Base-by-base conservation (phyloP, 1,140 invertebrate genomes). In the Ceratosolen fusciceps region DNA sequence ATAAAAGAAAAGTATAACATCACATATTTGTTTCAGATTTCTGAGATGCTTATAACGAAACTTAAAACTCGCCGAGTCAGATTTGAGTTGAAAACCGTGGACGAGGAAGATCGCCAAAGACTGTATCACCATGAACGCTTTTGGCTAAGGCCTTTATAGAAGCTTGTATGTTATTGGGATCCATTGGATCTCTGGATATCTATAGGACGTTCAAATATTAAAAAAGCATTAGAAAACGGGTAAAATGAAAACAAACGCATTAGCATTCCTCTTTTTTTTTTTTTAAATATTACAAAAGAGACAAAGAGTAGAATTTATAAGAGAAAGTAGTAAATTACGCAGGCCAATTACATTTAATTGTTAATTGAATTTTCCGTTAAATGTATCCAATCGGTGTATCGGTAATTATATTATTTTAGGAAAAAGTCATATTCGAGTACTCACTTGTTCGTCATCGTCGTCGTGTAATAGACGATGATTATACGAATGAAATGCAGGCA, bases 61-160 rank as follows among this genome's bases (percentile, higher is more conserved):
- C 26, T 31, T 75, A 58, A 24, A 34, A n/a, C 31, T 75, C 76
- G n/a, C 43, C 54, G 83, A 87, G 84, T 91, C 93, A 95, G 90
- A 95, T 95, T 90, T 95, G 93, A 76, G 95, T 96, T 87, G 94
- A 95, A 90, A 96, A 94, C 82, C 95, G 92, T 79, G 95, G 94
- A 79, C 95, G 92, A 58, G 96, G 96, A 84, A 96, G 89, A 85
- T 97, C 95, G 24, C 95, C 96, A 89, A 96, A 97, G 80, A 96
- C 94, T 47, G 93, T 90, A 89, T 96, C 95, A 81, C 95, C 95
- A 88, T 96, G 95, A 62, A 97, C 94, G 83, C 96, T 97, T 83
- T 94, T 94, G 54, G 96, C 95, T 82, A 97, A 87, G 29, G 96
- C 96, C 88, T 96, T 95, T 83, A 97, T 97, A 84, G 95, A 96